A percentile compares a stretch with the other conserved stretches of the same genome.
Evolutionary conservation across 2,797 vertebrate species (phyloP).

Genomic region (Cossypha heuglini): DNA sequence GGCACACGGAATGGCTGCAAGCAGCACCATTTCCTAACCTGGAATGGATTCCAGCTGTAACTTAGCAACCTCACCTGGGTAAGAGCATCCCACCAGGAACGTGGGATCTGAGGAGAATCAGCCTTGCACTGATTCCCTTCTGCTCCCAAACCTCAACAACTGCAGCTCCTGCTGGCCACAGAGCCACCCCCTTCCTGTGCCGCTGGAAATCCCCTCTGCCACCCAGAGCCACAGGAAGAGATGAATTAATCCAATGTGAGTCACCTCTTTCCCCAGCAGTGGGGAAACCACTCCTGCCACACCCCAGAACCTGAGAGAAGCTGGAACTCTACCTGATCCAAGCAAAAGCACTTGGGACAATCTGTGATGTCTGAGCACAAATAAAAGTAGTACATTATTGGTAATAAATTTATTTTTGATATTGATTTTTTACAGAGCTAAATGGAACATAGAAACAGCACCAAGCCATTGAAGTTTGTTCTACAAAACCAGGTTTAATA

Average conservation of each 20-base stretch:
- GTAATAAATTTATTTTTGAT: constrained; percentile 67
- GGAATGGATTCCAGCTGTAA: background rate
- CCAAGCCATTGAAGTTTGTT: constrained; percentile 38
- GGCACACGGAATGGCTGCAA: background rate
- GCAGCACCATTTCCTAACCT: background rate
- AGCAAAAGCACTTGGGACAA: background rate
- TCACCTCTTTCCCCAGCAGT: background rate
- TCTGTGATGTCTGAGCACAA: background rate
- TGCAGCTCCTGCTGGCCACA: background rate
- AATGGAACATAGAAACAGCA: constrained; percentile 63
- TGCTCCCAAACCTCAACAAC: background rate
- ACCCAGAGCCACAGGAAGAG: background rate
- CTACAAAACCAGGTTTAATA: constrained; percentile 59
- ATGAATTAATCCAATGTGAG: background rate
- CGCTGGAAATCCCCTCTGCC: background rate
- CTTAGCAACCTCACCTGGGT: background rate
- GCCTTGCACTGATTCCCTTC: background rate
- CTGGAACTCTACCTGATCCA: background rate
- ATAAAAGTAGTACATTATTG: background rate
- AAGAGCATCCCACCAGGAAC: background rate
- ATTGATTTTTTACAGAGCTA: constrained; percentile 45
- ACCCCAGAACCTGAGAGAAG: background rate
- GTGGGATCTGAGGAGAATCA: background rate
- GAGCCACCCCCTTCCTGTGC: background rate
- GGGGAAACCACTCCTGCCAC: background rate